A percentile compares a stretch with the other conserved stretches of the same genome.
phyloP scores from a whole-genome alignment of 2,113 vertebrate genomes.

The Hippocampus barbouri region DNA sequence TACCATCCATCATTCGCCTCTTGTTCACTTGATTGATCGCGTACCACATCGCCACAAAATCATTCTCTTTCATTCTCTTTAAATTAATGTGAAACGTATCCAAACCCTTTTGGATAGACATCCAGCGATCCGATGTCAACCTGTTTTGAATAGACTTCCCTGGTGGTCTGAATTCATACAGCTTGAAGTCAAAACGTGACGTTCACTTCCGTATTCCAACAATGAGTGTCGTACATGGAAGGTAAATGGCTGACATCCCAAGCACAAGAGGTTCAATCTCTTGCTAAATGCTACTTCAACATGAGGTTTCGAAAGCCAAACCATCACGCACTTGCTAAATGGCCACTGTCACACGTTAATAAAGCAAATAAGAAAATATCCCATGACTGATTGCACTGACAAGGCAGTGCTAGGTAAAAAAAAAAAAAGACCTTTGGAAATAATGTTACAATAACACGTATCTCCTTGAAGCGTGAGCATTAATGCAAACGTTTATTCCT shows the following conservation, averaged over 20 bases:
- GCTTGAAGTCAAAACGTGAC: not conserved
- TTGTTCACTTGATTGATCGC: not conserved
- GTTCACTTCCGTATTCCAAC: not conserved
- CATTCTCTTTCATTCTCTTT: constrained; percentile 16
- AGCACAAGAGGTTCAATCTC: not conserved
- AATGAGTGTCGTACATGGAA: not conserved
- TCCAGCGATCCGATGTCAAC: not conserved
- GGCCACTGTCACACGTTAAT: not conserved
- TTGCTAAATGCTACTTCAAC: not conserved
- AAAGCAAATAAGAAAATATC: not conserved
- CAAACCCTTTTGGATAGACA: constrained; percentile 14
- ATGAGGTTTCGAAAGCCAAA: not conserved
- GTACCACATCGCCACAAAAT: constrained; percentile 9
- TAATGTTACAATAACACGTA: constrained; percentile 14
- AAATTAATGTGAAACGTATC: constrained; percentile 5
- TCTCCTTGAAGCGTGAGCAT: constrained; percentile 32
- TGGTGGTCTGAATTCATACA: constrained; percentile 18
- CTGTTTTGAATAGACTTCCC: not conserved
- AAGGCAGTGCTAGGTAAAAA: too few relatives aligned
- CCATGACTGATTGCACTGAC: too few relatives aligned
- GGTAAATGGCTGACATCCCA: not conserved
- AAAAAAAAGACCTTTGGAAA: not conserved
- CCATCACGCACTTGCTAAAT: not conserved
- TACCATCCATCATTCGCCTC: not conserved
- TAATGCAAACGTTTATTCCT: constrained; percentile 20